Evolutionary conservation across 2,888 invertebrate species (phyloP).

Genomic region (Minunthozetes semirufus): DNA sequence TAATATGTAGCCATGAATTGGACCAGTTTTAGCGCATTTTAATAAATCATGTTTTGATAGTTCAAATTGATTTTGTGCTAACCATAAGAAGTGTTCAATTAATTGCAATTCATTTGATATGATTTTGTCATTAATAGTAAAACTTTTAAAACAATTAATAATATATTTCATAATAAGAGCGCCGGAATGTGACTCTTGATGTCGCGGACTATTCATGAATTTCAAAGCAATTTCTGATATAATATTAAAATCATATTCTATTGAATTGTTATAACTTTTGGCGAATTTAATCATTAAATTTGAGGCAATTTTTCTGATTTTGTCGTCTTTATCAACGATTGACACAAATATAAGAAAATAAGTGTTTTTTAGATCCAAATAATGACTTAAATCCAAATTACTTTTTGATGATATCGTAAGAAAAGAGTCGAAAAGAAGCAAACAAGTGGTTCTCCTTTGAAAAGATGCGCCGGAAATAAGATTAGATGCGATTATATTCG

Average conservation of each 20-base stretch:
- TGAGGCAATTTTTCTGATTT: conserved; percentile 22
- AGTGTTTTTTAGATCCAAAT: neutral
- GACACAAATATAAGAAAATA: conserved; percentile 7
- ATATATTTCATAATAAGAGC: conserved; percentile 28
- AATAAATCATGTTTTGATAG: conserved; percentile 2
- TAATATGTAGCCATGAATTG: conserved; percentile 31
- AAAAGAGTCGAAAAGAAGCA: conserved; percentile 24
- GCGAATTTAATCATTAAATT: conserved; percentile 26
- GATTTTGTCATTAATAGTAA: neutral
- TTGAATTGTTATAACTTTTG: neutral
- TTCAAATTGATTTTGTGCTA: neutral
- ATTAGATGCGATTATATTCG: neutral
- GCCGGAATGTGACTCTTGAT: conserved; percentile 34
- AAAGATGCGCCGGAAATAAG: conserved; percentile 30
- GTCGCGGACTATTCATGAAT: conserved; percentile 10
- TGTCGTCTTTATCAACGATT: conserved; percentile 34
- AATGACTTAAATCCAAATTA: neutral
- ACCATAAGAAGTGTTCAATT: neutral
- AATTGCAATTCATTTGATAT: neutral
- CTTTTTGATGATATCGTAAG: neutral
- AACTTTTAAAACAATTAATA: neutral
- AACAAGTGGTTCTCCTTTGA: conserved; percentile 28
- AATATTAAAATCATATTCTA: neutral
- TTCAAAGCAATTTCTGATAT: neutral
- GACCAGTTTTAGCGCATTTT: neutral